Base-by-base conservation (phyloP, 2,113 vertebrate genomes). In the Dicentrarchus labrax region DNA sequence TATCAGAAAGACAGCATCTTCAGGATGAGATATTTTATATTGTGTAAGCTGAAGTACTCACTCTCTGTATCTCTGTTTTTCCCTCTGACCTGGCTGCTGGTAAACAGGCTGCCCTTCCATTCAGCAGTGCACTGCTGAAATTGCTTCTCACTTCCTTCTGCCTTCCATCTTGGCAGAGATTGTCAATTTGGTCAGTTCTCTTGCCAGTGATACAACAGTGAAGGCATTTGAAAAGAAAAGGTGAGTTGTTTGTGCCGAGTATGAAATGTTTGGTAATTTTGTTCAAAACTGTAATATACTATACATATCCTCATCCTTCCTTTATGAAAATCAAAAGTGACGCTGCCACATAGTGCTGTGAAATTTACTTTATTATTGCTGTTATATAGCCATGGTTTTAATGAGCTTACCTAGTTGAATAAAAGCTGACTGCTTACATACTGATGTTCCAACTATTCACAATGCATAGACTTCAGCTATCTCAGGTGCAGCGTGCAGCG, bases 71-170 rank as follows among this genome's bases (percentile, higher is more conserved):
- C 8, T 85, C 38, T 67, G 30, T 72, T 17, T 50, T 5, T 21
- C n/a, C 8, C 22, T 53, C 9, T 48, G 39, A 50, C 73, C 3
- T 21, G 16, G 17, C 57, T 57, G 43, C 66, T 30, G 78, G 13
- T 60, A 5, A 78, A 19, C 91, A 98, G 98, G 97, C 30, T 99
- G 98, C 77, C 95, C 97, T 0, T 99, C 98, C 0, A 96, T 99
- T 76, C 98, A 98, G 90, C 96, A 96, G 73, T 98, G 96, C 81
- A 96, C 96, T 0, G 90, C 94, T 17, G 96, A 98, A 80, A 95
- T 97, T n/a, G 96, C 97, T 6, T 97, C 97, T 48, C 96, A 97
- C 64, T 99, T 99, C 92, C 96, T 99, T 24, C 93, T 99, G 54
- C 94, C 97, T 0, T 98, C 98, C 57, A 82, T 99, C 81, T 91